Evolutionary conservation across 2,888 invertebrate genomes (phyloP), one percentile per base, ranked within the genome.

Genomic region (Trissonchulus sp.): DNA sequence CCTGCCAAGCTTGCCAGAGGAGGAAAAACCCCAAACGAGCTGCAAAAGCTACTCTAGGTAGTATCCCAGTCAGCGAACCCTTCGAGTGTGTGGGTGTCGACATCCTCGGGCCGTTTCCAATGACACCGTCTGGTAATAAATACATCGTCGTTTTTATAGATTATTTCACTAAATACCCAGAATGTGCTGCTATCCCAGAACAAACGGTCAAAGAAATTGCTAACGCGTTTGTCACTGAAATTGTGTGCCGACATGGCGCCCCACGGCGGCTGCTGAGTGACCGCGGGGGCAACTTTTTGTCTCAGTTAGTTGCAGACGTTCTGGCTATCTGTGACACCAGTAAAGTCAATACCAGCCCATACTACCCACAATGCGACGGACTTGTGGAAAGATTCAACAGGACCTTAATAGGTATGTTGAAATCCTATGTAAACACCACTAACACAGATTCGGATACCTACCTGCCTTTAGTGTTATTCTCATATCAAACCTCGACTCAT

Each of bases 121-220:
- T 18, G 0, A 77, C 78, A 0, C 23, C 28, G 2, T 68, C 36
- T 0, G 75, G 76, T 8, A 79, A 81, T 33, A 75, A 78, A 65
- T 81, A 80, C 37, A 77, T 81, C 38, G 33, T 80, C 82, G 82
- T 0, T n/a, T n/a, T n/a, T n/a, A n/a, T n/a, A n/a, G n/a, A n/a
- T n/a, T n/a, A n/a, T n/a, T n/a, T n/a, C n/a, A n/a, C n/a, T n/a
- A n/a, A n/a, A n/a, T n/a, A n/a, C n/a, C n/a, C n/a, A n/a, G n/a
- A n/a, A n/a, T n/a, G n/a, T n/a, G n/a, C n/a, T n/a, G n/a, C n/a
- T n/a, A n/a, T n/a, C n/a, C n/a, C n/a, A n/a, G n/a, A n/a, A n/a
- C n/a, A n/a, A n/a, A 78, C 83, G 2, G 83, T 84, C 0, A 71
- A 71, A 71, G 34, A n/a, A 8, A 31, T 71, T n/a, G 34, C 34